Evolutionary conservation across 2,797 vertebrate species (phyloP).

Genomic region (Allobates femoralis): DNA sequence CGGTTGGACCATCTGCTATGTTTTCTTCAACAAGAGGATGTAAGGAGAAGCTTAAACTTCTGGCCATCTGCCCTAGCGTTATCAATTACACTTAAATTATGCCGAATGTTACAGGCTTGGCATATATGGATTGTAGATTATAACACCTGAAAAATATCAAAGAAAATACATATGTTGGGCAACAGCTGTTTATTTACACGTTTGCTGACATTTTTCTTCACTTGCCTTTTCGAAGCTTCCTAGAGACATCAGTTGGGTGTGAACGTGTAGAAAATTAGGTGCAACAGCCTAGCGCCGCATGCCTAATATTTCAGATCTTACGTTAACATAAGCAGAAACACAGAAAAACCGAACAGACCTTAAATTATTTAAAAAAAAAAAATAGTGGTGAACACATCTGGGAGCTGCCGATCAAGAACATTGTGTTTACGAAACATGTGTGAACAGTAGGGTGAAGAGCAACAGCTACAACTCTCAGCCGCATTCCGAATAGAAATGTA

Average conservation of each 20-base stretch:
- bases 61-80: slow-evolving; percentile 97
- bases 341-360: slow-evolving; percentile 72
- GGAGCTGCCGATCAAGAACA: slow-evolving; percentile 53
- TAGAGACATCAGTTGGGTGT: slow-evolving; percentile 72
- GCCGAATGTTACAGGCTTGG: slow-evolving; percentile 76
- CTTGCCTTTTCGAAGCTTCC: slow-evolving; percentile 76
- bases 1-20: slow-evolving; percentile 98
- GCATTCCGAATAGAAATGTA: slow-evolving; percentile 72
- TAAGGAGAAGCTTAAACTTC: slow-evolving; percentile 76
- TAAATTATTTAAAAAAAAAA: slow-evolving; percentile 71
- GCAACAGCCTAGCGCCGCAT: slow-evolving; percentile 66
- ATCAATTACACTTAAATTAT: slow-evolving; percentile 98
- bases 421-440: slow-evolving; percentile 71
- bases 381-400: slow-evolving; percentile 69
- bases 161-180: slow-evolving; percentile 80
- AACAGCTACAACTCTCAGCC: slow-evolving; percentile 65
- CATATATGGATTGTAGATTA: slow-evolving; percentile 81
- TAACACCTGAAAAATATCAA: slow-evolving; percentile 81
- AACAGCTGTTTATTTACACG: slow-evolving; percentile 83
- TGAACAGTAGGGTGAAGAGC: slow-evolving; percentile 56
- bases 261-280: slow-evolving; percentile 75
- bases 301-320: slow-evolving; percentile 70
- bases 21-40: slow-evolving; percentile 89
- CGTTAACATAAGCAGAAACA: slow-evolving; percentile 55
- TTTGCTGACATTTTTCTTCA: slow-evolving; percentile 75